Conservation (phyloP, 2,888 invertebrate genomes). For the Penaeus monodon region DNA sequence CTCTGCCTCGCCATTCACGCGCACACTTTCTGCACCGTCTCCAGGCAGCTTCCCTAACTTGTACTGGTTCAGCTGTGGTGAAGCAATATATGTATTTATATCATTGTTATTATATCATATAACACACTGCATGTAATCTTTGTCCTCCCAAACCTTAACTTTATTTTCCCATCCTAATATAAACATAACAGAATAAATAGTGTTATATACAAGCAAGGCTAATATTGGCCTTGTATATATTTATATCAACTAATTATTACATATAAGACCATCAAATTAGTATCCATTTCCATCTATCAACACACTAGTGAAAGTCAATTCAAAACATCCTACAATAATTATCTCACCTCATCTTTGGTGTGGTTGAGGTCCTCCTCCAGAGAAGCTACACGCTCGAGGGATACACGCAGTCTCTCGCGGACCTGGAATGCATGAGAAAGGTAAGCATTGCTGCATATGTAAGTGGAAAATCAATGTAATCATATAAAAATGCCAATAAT, state of each 20-base stretch:
- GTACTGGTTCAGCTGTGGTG: slow-evolving; percentile 61
- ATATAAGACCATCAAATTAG: background rate
- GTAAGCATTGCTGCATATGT: background rate
- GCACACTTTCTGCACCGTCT: slow-evolving; percentile 62
- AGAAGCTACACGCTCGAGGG: slow-evolving; percentile 93
- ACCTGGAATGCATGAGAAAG: slow-evolving; percentile 76
- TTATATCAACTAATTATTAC: no score
- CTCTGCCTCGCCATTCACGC: slow-evolving; percentile 61
- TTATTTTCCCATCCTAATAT: no score
- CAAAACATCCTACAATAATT: background rate
- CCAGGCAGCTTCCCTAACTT: slow-evolving; percentile 64
- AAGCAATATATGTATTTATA: background rate
- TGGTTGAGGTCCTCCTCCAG: slow-evolving; percentile 95
- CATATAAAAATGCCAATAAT: no score
- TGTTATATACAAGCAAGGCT: no score
- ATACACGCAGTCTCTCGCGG: slow-evolving; percentile 93
- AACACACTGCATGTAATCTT: no score
- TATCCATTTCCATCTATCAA: background rate
- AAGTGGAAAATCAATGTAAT: background rate
- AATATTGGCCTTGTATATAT: no score
- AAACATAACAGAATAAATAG: no score
- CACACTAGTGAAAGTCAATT: no score
- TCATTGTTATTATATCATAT: background rate
- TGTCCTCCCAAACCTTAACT: no score
- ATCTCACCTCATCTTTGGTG: slow-evolving; percentile 93